Percentiles rank a stretch among this genome's conserved stretches.
phyloP scores from a whole-genome alignment of 2,113 vertebrate genomes.

The Rana temporaria region DNA sequence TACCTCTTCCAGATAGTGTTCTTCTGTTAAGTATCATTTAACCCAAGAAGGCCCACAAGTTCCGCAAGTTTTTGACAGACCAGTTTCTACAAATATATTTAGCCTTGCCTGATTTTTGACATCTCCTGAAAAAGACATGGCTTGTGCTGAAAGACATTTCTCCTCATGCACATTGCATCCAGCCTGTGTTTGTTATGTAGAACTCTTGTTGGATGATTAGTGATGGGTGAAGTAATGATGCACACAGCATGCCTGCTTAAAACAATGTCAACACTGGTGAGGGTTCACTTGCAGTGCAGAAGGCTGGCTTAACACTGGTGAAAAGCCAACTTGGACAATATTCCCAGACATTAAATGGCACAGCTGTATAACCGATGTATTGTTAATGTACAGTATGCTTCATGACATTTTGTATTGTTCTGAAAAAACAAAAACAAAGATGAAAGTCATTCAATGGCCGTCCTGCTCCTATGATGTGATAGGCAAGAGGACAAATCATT shows the following conservation, averaged over 20 bases:
- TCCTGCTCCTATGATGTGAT: background rate
- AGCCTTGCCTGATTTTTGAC: background rate
- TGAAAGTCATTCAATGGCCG: background rate
- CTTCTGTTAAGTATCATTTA: background rate
- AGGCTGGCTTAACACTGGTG: slow-evolving; percentile 10
- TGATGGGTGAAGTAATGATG: background rate
- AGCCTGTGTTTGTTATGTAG: background rate
- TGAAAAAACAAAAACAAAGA: slow-evolving; percentile 7
- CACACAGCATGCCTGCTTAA: slow-evolving; percentile 45
- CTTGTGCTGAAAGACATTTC: slow-evolving; percentile 10
- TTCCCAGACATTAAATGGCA: background rate
- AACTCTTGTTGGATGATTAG: slow-evolving; percentile 12
- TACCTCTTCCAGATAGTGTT: slow-evolving; percentile 7
- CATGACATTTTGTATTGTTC: slow-evolving; percentile 11
- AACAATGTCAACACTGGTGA: background rate
- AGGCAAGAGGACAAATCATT: background rate
- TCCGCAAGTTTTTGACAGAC: background rate
- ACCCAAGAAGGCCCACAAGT: background rate
- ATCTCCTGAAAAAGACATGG: background rate
- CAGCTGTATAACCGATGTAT: slow-evolving; percentile 12
- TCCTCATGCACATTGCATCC: slow-evolving; percentile 27
- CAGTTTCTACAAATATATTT: background rate
- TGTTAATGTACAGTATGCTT: background rate
- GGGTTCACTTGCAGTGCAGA: slow-evolving; percentile 55
- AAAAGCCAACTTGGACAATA: slow-evolving; percentile 5